These are phyloP conservation scores for Sphenopsis melanotis DNA, from an alignment of 2,797 vertebrate species.

Conservation along the genomic window DNA sequence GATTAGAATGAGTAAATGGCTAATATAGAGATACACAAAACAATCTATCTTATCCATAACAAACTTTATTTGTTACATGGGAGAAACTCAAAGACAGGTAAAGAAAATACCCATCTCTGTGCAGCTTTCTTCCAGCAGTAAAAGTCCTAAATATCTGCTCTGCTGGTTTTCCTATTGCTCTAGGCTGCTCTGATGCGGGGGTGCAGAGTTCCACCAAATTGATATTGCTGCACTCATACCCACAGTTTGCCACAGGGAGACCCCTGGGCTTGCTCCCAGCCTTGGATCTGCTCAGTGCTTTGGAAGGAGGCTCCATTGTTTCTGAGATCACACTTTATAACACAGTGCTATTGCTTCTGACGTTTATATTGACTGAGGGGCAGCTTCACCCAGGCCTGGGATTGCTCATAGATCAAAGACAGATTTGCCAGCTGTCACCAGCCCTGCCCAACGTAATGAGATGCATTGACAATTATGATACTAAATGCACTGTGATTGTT, in stretches of 20 bases:
- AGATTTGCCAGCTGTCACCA: neutral
- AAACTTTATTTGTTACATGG: neutral
- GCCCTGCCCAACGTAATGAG: neutral
- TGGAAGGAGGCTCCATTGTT: neutral
- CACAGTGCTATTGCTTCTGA: neutral
- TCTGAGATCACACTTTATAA: neutral
- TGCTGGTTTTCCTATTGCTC: neutral
- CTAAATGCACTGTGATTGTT: constrained; percentile 33
- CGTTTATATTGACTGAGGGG: neutral
- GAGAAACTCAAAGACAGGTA: neutral
- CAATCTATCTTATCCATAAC: accelerated
- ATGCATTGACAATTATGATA: constrained; percentile 18
- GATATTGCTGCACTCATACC: neutral
- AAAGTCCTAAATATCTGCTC: neutral
- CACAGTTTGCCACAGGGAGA: neutral
- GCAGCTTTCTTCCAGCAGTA: neutral
- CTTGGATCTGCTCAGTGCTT: neutral
- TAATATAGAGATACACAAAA: neutral
- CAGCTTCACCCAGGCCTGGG: neutral
- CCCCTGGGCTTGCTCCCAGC: neutral
- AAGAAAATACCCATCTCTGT: neutral
- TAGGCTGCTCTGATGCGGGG: neutral
- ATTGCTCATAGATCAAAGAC: neutral
- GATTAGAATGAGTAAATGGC: neutral
- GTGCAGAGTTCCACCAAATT: neutral